These are phyloP conservation scores for Trinectes maculatus DNA, from an alignment of 2,113 vertebrate species.

Conservation along the genomic window DNA sequence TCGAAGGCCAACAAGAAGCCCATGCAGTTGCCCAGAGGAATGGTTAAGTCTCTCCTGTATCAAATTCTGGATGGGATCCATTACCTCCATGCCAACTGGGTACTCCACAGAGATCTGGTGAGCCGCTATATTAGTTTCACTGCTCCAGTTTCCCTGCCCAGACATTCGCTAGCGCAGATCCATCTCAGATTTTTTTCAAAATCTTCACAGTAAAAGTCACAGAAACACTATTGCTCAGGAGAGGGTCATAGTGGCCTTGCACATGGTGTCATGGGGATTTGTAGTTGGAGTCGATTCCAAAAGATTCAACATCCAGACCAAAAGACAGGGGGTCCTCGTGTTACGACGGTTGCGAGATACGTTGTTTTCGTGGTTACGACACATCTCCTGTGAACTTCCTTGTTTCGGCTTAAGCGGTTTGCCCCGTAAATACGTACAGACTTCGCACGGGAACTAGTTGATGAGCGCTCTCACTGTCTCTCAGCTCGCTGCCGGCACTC, in stretches of 20 bases:
- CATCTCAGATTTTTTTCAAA: slow-evolving; percentile 15
- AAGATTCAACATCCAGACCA: too few relatives aligned
- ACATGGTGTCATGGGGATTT: background rate
- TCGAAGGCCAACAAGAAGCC: slow-evolving; percentile 99
- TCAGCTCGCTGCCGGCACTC: too few relatives aligned
- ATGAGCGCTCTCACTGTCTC: too few relatives aligned
- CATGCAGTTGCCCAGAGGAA: slow-evolving; percentile 97
- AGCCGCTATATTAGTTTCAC: slow-evolving; percentile 70
- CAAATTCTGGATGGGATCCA: slow-evolving; percentile 99
- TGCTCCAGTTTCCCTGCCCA: slow-evolving; percentile 43
- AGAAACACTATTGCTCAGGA: background rate
- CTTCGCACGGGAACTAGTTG: too few relatives aligned
- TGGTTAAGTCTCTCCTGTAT: slow-evolving; percentile 98
- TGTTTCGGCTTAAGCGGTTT: too few relatives aligned
- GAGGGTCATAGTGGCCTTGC: background rate
- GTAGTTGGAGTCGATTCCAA: too few relatives aligned
- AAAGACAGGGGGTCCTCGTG: too few relatives aligned
- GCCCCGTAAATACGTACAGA: too few relatives aligned
- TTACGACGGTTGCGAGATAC: too few relatives aligned
- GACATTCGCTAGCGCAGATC: slow-evolving; percentile 8
- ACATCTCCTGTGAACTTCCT: too few relatives aligned
- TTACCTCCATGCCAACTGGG: slow-evolving; percentile 99
- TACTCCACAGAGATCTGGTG: slow-evolving; percentile 99
- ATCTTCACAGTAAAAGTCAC: background rate
- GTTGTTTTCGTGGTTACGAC: too few relatives aligned